Evolutionary conservation across 2,888 invertebrate species (phyloP).

Genomic region (Nematopogon swammerdamellus): DNA sequence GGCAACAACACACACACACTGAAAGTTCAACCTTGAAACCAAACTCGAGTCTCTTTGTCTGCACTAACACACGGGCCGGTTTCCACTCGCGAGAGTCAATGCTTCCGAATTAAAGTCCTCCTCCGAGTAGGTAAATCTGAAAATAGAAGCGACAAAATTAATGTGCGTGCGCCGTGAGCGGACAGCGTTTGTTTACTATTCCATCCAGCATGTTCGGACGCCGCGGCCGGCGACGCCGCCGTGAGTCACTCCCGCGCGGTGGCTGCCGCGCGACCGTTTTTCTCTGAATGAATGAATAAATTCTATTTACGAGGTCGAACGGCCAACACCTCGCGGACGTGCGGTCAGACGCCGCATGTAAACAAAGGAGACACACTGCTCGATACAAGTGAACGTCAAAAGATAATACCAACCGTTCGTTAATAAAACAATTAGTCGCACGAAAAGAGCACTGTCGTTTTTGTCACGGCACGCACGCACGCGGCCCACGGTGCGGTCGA

Average conservation of each 20-base stretch:
- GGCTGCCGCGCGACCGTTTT: not conserved
- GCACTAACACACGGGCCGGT: slow-evolving; percentile 17
- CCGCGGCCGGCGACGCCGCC: no score
- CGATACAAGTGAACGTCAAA: slow-evolving; percentile 23
- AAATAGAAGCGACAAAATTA: slow-evolving; percentile 52
- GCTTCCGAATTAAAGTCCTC: slow-evolving; percentile 34
- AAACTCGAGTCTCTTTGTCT: not conserved
- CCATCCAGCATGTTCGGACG: not conserved
- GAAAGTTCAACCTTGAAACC: not conserved
- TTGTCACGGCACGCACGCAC: slow-evolving; percentile 32
- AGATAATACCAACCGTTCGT: slow-evolving; percentile 40
- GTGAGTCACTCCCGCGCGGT: no score
- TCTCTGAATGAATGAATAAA: not conserved
- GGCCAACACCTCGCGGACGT: not conserved
- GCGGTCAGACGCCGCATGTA: slow-evolving; percentile 19
- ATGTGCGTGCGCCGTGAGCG: slow-evolving; percentile 16
- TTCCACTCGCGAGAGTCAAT: slow-evolving; percentile 37
- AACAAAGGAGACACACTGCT: slow-evolving; percentile 26
- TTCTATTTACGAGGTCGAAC: not conserved
- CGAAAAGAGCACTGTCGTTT: slow-evolving; percentile 27
- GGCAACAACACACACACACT: not conserved
- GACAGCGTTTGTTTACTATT: not conserved
- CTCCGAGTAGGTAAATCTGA: slow-evolving; percentile 47
- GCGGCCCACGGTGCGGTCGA: slow-evolving; percentile 29
- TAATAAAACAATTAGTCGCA: not conserved